Evolutionary conservation across 2,888 invertebrate genomes (phyloP), one percentile per base, ranked within the genome.

Genomic region (Lasioglossum villosulum): DNA sequence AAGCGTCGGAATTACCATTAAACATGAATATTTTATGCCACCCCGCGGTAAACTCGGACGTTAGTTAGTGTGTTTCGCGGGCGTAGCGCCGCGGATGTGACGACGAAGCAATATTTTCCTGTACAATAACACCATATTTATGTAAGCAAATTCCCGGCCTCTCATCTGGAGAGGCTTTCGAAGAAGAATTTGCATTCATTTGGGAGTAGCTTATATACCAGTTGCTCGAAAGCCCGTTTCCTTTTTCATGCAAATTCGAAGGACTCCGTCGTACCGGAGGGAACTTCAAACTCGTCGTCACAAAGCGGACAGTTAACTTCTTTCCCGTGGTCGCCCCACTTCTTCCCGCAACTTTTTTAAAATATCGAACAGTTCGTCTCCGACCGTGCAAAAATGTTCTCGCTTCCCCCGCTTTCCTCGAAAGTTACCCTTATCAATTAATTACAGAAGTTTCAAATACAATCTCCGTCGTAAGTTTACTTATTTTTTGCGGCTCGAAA

Each of bases 121-220:
- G 82, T 78, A 88, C 90, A 91, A 91, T 91, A 90, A 90, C 84
- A 88, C 85, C 85, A 89, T 92, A 92, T 93, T 92, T 91, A 91
- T 91, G 90, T 93, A 92, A 93, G 93, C 90, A 91, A 93, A 92
- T 93, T 90, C 87, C 86, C 79, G 34, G 84, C 86, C 85, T 90
- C 89, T 89, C 85, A 86, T 88, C 81, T 89, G 78, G 72, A 90
- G 91, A 86, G 86, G 87, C 90, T 92, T 87, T 90, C 90, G 90
- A 90, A 88, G 92, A 92, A 90, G 91, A 92, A 93, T 93, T 93
- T 93, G 91, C 93, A 93, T 93, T 92, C 90, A 91, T 93, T 92
- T 90, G 85, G 78, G 83, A 91, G 90, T 90, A 87, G 91, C 91
- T 92, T 90, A 91, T 91, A 91, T 89, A 91, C 91, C 88, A 89